Conservation (phyloP, 1,140 invertebrate species). For the Mizuhopecten yessoensis region DNA sequence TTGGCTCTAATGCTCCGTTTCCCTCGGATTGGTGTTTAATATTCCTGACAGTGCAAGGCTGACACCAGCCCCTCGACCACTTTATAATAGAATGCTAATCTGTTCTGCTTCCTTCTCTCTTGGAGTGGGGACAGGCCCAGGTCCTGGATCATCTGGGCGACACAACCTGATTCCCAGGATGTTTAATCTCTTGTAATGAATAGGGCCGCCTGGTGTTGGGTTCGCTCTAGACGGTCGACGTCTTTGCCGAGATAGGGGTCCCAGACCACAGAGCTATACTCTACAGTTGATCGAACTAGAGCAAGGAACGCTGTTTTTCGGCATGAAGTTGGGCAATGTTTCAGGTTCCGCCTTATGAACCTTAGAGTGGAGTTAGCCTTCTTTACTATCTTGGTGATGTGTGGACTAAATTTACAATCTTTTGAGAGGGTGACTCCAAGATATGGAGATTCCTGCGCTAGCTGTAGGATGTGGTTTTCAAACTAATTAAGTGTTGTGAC, state of each 20-base stretch:
- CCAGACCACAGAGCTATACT: slow-evolving; percentile 58
- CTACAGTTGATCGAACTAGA: slow-evolving; percentile 41
- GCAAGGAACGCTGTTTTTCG: background rate
- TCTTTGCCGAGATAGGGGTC: slow-evolving; percentile 38
- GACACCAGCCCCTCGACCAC: slow-evolving; percentile 23
- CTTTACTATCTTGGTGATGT: slow-evolving; percentile 44
- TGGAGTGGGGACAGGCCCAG: background rate
- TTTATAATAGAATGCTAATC: slow-evolving; percentile 57
- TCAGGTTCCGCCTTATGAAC: no score
- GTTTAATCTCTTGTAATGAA: slow-evolving; percentile 58
- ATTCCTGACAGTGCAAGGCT: no score
- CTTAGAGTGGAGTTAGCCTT: slow-evolving; percentile 58
- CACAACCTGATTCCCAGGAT: slow-evolving; percentile 45
- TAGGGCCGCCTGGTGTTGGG: slow-evolving; percentile 49
- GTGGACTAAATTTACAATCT: slow-evolving; percentile 61
- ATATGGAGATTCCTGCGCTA: slow-evolving; percentile 56
- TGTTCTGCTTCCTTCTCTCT: no score
- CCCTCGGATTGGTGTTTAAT: no score
- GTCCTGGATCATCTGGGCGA: slow-evolving; percentile 49
- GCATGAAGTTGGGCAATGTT: no score
- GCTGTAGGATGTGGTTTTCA: slow-evolving; percentile 53
- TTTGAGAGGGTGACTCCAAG: slow-evolving; percentile 57
- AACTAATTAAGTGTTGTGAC: slow-evolving; percentile 57
- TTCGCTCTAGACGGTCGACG: slow-evolving; percentile 47
- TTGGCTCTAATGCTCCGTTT: no score